Conservation (phyloP, 2,888 invertebrate species). For the Lepidocyrtinus sp. region DNA sequence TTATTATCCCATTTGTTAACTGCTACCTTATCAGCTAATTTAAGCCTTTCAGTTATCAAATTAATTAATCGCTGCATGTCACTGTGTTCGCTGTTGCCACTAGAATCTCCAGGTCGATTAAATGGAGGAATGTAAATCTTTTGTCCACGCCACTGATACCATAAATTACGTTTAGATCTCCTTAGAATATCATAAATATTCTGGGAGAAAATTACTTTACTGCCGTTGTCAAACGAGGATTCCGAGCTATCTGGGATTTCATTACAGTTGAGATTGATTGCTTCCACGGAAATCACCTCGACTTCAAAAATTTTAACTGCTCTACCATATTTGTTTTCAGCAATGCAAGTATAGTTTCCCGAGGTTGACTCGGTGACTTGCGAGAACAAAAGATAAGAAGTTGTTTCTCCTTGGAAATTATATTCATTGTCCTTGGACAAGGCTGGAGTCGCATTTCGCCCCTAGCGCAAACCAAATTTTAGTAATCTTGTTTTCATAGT, state of each 20-base stretch:
- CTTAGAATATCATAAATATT: constrained; percentile 15
- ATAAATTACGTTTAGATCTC: constrained; percentile 39
- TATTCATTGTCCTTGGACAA: not conserved
- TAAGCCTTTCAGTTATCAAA: constrained; percentile 43
- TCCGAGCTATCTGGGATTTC: not conserved
- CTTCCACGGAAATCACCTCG: constrained; percentile 30
- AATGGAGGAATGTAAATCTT: not conserved
- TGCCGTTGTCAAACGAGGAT: not conserved
- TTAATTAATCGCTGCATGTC: constrained; percentile 51
- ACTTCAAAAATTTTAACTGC: constrained; percentile 31
- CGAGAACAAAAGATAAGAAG: constrained; percentile 34
- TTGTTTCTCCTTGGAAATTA: not conserved
- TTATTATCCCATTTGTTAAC: constrained; percentile 59
- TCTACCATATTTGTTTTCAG: constrained; percentile 30
- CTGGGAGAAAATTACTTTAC: constrained; percentile 4
- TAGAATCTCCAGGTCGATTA: not conserved
- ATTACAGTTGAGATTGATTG: constrained; percentile 9
- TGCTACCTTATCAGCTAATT: constrained; percentile 58
- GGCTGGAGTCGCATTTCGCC: not conserved
- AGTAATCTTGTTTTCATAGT: too few species aligned
- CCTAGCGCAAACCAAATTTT: not conserved
- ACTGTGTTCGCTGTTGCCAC: not conserved
- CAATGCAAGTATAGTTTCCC: constrained; percentile 45
- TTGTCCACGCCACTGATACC: constrained; percentile 35
- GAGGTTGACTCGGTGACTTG: not conserved